A percentile compares a stretch with the other conserved stretches of the same genome.
Evolutionary conservation across 2,888 invertebrate genomes (phyloP).

Genomic region (Omphaloscelis lunosa): DNA sequence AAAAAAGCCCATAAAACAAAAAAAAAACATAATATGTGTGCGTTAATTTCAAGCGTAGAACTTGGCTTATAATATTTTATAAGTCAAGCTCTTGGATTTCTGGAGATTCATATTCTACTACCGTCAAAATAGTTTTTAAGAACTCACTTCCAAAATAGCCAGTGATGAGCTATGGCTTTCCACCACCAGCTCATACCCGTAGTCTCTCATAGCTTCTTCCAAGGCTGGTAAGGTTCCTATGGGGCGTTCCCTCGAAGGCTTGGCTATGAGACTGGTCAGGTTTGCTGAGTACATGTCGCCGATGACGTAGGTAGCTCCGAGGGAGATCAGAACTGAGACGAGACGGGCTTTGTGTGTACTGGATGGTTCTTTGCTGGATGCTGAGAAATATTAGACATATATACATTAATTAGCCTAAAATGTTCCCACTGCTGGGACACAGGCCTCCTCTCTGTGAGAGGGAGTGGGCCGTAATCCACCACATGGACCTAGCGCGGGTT

Average conservation of each 20-base stretch:
- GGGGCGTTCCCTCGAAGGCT: conserved; percentile 93
- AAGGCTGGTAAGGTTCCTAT: conserved; percentile 92
- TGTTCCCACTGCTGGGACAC: no score
- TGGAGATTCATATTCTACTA: not conserved
- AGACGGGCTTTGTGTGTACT: conserved; percentile 92
- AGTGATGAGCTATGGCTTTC: conserved; percentile 94
- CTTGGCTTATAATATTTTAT: no score
- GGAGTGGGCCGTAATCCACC: no score
- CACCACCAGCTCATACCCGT: conserved; percentile 92
- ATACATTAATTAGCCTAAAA: no score
- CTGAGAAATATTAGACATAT: conserved; percentile 64
- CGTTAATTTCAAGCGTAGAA: no score
- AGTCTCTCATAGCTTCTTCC: conserved; percentile 92
- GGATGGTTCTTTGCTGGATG: conserved; percentile 91
- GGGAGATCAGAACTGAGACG: conserved; percentile 92
- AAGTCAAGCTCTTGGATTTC: not conserved
- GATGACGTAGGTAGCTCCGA: conserved; percentile 94
- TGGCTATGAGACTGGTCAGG: conserved; percentile 93
- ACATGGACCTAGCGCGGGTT: no score
- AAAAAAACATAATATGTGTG: no score
- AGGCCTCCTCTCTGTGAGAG: no score
- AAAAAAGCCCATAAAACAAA: no score
- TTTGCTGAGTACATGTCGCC: conserved; percentile 95
- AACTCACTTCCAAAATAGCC: conserved; percentile 92
- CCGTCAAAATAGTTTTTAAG: not conserved